Evolutionary conservation across 1,140 invertebrate species (phyloP), one percentile per base, ranked within the genome.

Genomic region (Vanessa tameamea): DNA sequence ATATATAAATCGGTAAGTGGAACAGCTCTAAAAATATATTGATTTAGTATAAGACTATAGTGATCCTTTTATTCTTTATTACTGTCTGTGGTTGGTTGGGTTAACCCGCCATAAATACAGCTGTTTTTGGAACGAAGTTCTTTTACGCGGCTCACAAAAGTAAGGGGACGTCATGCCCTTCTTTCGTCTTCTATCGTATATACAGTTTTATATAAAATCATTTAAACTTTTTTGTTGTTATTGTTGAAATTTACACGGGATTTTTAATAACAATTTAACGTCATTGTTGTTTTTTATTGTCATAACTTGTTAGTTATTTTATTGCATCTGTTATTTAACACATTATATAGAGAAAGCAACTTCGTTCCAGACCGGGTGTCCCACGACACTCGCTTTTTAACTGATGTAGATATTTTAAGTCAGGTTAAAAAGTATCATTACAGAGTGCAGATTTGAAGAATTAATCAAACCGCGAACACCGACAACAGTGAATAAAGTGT

Each of bases 21-120:
- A 82, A 81, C 78, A 82, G 74, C 64, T 79, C 71, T 80, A 80
- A 71, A 82, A 77, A 81, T 81, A 81, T 68, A 57, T 77, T 66
- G 73, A 64, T 73, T 75, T 67, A 55, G 37, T 78, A 75, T 73
- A 78, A 20, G 57, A 31, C 57, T 61, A 61, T 61, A 37, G 57
- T 37, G n/a, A 15, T 51, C n/a, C 7, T 61, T 61, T 61, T 31
- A 37, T 47, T 71, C 61, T 26, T 63, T 48, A 47, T 61, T 59
- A 68, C 65, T 69, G 66, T 73, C 63, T 73, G 53, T 61, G 55
- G 37, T 68, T 6, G 20, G 15, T 37, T 37, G 23, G 2, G 13
- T 26, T 61, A 31, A 61, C 57, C 57, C 23, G 26, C 57, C 16
- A 61, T 43, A 57, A 57, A 23, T 16, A 12, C 9, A 15, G 48